These are phyloP conservation scores for Pharmacophagus antenor DNA, from an alignment of 2,888 invertebrate genomes.

Conservation along the genomic window DNA sequence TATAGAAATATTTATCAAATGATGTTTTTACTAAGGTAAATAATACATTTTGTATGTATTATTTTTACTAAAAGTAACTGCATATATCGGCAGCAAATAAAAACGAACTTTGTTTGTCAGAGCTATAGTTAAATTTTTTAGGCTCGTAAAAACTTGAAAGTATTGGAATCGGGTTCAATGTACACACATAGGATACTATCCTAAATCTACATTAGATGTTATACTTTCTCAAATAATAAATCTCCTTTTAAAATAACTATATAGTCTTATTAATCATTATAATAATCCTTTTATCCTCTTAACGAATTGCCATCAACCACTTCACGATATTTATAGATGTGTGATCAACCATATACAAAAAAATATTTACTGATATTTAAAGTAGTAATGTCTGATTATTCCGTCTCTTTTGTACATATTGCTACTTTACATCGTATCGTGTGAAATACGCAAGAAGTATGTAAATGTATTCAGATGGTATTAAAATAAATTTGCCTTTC, in stretches of 20 bases:
- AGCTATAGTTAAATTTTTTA: constrained; percentile 38
- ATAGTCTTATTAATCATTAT: constrained; percentile 47
- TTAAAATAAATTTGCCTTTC: neutral
- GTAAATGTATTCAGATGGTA: neutral
- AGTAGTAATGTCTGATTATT: neutral
- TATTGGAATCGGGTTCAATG: constrained; percentile 39
- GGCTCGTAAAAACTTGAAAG: constrained; percentile 39
- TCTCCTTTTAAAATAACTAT: constrained; percentile 36
- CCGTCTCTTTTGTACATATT: no score
- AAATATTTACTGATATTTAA: neutral
- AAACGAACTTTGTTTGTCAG: constrained; percentile 9
- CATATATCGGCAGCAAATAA: neutral
- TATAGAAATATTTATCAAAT: neutral
- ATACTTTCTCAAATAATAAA: constrained; percentile 44
- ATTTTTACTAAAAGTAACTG: neutral
- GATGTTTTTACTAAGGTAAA: neutral
- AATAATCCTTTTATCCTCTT: constrained; percentile 34
- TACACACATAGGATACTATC: constrained; percentile 36
- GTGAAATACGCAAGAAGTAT: neutral
- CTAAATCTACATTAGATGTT: constrained; percentile 52
- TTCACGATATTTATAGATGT: neutral
- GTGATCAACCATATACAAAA: neutral
- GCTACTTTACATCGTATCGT: no score
- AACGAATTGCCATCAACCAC: constrained; percentile 2
- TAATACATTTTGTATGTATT: neutral